These are phyloP conservation scores for Xylocopa sonorina DNA, from an alignment of 1,140 invertebrate species.

Conservation along the genomic window DNA sequence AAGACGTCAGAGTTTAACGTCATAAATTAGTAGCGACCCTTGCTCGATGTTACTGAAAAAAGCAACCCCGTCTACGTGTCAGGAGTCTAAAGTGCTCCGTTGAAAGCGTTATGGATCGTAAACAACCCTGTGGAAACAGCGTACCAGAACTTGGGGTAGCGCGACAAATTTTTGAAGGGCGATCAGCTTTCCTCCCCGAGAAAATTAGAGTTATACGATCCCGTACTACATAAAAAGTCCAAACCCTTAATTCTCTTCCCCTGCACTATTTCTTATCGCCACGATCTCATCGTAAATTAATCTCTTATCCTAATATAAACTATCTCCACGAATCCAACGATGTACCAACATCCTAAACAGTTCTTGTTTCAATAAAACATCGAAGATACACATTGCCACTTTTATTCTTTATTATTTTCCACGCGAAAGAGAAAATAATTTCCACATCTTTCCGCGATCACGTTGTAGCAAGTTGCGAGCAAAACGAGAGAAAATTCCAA, in stretches of 20 bases:
- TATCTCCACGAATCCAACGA: neutral
- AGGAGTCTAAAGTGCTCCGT: constrained; percentile 16
- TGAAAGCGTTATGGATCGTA: constrained; percentile 59
- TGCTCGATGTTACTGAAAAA: neutral
- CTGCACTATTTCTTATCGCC: neutral
- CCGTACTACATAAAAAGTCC: no score
- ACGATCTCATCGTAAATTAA: neutral
- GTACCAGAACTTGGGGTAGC: neutral
- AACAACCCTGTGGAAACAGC: constrained; percentile 44
- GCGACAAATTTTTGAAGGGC: constrained; percentile 14
- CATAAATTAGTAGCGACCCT: constrained; percentile 20
- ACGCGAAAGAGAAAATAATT: no score
- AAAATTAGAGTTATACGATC: neutral
- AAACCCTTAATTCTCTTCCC: neutral
- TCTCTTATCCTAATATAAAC: no score
- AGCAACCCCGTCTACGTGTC: constrained; percentile 36
- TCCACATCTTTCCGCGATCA: neutral
- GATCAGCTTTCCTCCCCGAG: no score
- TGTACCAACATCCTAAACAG: no score
- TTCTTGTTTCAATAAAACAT: no score
- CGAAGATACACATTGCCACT: no score
- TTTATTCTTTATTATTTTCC: no score
- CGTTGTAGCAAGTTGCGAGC: no score
- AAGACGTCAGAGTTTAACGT: constrained; percentile 10
- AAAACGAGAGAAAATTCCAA: neutral